Base-by-base conservation (phyloP, 2,797 vertebrate species). In the Parambassis ranga region DNA sequence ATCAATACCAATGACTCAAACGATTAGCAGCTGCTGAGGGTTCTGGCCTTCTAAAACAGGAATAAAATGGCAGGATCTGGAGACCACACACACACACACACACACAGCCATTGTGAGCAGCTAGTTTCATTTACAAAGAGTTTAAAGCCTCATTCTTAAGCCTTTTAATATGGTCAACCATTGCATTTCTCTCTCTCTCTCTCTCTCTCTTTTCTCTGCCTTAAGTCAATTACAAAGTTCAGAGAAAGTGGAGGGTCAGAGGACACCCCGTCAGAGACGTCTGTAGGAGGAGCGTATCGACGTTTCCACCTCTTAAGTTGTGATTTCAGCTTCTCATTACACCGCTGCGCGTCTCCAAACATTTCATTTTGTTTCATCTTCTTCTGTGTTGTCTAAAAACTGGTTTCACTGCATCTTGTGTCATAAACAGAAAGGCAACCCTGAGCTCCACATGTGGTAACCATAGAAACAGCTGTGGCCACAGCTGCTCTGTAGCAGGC, bases 1-100 rank as follows among this genome's bases (percentile, higher is more conserved):
- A 85, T 77, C 71, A 65, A 63, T 73, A 71, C 5, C 33, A 66
- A 62, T 44, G 52, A 49, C 33, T 50, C 38, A 15, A n/a, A 13
- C 2, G 13, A 65, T 67, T 57, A 57, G 41, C 14, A 32, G 30
- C 35, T 30, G 32, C 23, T 44, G 32, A 44, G 44, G 63, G 52
- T 67, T 62, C 36, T 36, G 28, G 13, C 11, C 32, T 44, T 66
- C 35, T 38, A 23, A 59, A 62, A 33, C 3, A 63, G 23, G 6
- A 42, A 49, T 20, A 24, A 28, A 41, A 76, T 14, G 8, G 22
- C 33, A 27, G 46, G 48, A 75, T 50, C 52, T 48, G 5, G 32
- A 39, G 14, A 9, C 9, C 0, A 26, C 58, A 3, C 28, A 9
- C 36, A 48, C 36, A 39, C 37, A 48, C 10, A 48, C 19, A 38